phyloP scores from a whole-genome alignment of 2,888 invertebrate genomes.

The Catocala nupta region DNA sequence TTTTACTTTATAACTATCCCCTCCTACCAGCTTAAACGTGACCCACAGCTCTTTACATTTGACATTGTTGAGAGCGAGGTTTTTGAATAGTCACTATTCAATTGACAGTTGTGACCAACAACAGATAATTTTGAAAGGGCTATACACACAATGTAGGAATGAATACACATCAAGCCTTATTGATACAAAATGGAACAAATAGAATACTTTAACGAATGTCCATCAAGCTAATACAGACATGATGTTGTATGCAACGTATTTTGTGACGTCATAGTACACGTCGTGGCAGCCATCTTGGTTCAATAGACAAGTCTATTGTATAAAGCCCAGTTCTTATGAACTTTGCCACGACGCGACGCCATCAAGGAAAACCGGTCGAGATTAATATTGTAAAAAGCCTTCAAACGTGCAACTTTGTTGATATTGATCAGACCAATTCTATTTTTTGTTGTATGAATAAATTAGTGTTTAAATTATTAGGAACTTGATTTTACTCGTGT shows the following conservation, averaged over 20 bases:
- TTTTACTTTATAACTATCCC: no score
- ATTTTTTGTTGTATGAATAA: conserved; percentile 24
- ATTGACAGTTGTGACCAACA: conserved; percentile 5
- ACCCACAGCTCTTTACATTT: background rate
- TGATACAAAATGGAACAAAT: conserved; percentile 3
- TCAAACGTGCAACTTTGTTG: conserved; percentile 35
- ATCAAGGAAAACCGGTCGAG: conserved; percentile 65
- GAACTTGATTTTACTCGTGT: background rate
- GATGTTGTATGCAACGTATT: background rate
- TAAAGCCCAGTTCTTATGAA: conserved; percentile 50
- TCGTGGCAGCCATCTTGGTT: conserved; percentile 18
- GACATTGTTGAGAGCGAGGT: no score
- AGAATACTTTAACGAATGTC: background rate
- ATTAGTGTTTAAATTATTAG: background rate
- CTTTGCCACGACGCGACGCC: conserved; percentile 52
- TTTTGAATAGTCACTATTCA: conserved; percentile 2
- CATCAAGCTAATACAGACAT: background rate
- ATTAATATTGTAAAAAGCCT: conserved; percentile 46
- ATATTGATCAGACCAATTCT: conserved; percentile 41
- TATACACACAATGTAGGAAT: conserved; percentile 3
- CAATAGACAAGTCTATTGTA: conserved; percentile 29
- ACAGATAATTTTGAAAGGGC: conserved; percentile 8
- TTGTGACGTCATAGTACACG: conserved; percentile 17
- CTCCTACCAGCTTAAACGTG: no score
- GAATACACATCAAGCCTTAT: conserved; percentile 1